Evolutionary conservation across 92 coral and sea anemone species (phyloP).

Genomic region (Zoanthus gigantus): DNA sequence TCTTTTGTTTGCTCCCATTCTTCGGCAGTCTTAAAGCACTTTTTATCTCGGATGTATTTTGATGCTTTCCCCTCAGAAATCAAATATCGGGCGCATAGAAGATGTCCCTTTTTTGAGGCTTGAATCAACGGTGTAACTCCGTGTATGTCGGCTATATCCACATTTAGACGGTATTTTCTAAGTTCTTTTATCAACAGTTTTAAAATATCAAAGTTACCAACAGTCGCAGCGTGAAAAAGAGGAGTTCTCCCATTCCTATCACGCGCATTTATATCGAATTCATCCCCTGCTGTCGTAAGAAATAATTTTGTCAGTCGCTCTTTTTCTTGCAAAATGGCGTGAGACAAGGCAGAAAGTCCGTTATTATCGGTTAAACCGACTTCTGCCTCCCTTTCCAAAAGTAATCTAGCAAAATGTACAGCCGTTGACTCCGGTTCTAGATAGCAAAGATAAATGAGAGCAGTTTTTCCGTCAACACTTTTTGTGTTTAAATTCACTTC

Average conservation of each 20-base stretch:
- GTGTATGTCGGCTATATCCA: slow-evolving; percentile 66
- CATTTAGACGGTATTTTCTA: slow-evolving; percentile 67
- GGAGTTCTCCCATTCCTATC: slow-evolving; percentile 76
- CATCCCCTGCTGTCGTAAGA: slow-evolving; percentile 57
- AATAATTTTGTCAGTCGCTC: slow-evolving; percentile 57
- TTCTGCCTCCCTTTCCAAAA: slow-evolving; percentile 69
- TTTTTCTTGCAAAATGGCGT: slow-evolving; percentile 65
- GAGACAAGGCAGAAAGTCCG: slow-evolving; percentile 64
- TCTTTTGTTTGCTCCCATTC: slow-evolving; percentile 75
- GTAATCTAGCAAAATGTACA: slow-evolving; percentile 54
- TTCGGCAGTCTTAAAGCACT: slow-evolving; percentile 61
- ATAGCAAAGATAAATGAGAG: slow-evolving; percentile 76
- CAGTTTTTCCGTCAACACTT: slow-evolving; percentile 67
- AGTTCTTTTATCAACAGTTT: slow-evolving; percentile 49
- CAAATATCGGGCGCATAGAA: slow-evolving; percentile 63
- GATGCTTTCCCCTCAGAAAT: slow-evolving; percentile 78
- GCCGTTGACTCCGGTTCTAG: slow-evolving; percentile 68
- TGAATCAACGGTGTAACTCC: slow-evolving; percentile 75
- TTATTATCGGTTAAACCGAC: slow-evolving; percentile 56
- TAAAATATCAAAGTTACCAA: slow-evolving; percentile 69
- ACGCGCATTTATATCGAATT: slow-evolving; percentile 64
- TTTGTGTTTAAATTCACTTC: slow-evolving; percentile 65
- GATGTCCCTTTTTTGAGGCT: slow-evolving; percentile 70
- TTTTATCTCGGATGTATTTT: slow-evolving; percentile 61
- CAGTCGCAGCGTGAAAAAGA: slow-evolving; percentile 71